Evolutionary conservation across 2,888 invertebrate species (phyloP), one percentile per base, ranked within the genome.

Genomic region (Scaptomyza flava): DNA sequence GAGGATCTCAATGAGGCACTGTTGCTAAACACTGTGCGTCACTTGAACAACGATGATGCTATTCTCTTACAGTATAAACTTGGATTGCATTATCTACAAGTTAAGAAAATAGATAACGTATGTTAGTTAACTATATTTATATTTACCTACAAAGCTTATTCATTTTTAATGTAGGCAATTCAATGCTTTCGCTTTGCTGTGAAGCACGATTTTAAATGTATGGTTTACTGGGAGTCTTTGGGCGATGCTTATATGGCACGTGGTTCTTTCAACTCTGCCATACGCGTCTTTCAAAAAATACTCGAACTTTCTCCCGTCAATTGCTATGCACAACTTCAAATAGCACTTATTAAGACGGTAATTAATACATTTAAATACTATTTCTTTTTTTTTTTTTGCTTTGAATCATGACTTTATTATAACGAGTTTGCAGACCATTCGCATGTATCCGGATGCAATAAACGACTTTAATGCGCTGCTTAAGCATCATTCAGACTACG

Each of bases 211-310:
- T 93, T 95, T 9, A 93, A 93, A 69, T 95, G 97, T 91, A 94
- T 94, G 93, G 95, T 93, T 77, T 94, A 96, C 77, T 98, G 97
- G 96, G 98, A 98, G 92, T 95, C 96, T 74, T 92, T 98, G 77
- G 98, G 96, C 41, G 98, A 98, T 93, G 96, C 97, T 0, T 98
- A 98, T 91, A 94, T 95, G 83, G 94, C 94, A n/a, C 93, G 97
- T 77, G 98, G 98, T 2, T 97, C 98, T n/a, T 96, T 95, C 89
- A 95, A 95, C 47, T 96, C 98, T 7, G 96, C 98, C n/a, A 92
- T 97, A 63, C 96, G 96, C 90, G 97, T 97, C 36, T 98, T 97
- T 91, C 94, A 95, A 75, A 95, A 95, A 92, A 96, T 96, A 12
- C 93, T 95, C 47, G 94, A 95, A 88, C 91, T 97, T 64, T 93